phyloP scores from a whole-genome alignment of 1,140 invertebrate genomes.

The Babylonia areolata region DNA sequence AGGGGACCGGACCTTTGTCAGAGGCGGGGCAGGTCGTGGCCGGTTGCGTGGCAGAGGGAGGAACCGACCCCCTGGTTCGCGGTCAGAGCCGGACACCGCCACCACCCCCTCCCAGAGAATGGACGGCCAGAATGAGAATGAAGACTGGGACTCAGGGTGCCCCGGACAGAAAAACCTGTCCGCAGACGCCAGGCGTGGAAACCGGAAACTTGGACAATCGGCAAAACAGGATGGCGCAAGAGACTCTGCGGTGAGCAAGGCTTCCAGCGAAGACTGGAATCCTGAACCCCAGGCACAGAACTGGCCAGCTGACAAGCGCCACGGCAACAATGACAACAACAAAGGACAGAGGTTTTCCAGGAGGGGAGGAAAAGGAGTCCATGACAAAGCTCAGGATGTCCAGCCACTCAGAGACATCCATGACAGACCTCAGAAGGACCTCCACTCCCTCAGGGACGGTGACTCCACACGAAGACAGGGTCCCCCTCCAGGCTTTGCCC shows the following conservation, averaged over 20 bases:
- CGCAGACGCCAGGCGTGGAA: too few species aligned
- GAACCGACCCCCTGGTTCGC: neutral
- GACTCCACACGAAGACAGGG: neutral
- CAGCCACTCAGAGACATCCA: too few species aligned
- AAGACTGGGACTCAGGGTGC: neutral
- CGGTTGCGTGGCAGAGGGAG: neutral
- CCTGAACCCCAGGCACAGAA: neutral
- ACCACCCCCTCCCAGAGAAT: neutral
- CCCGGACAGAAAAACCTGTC: neutral
- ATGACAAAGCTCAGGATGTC: too few species aligned
- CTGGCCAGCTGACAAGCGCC: neutral
- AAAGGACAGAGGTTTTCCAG: neutral
- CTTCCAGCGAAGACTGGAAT: neutral
- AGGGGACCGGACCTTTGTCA: neutral
- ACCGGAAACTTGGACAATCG: neutral
- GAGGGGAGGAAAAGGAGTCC: neutral
- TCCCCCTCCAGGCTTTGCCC: neutral
- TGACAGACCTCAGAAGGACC: too few species aligned
- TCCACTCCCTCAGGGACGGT: neutral
- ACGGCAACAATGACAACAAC: neutral
- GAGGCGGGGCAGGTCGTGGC: neutral
- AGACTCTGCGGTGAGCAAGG: neutral
- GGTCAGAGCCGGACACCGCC: neutral
- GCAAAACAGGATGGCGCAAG: neutral
- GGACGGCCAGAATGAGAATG: slow-evolving; percentile 3